phyloP scores from a whole-genome alignment of 2,113 vertebrate species.

The Notothenia rossii region DNA sequence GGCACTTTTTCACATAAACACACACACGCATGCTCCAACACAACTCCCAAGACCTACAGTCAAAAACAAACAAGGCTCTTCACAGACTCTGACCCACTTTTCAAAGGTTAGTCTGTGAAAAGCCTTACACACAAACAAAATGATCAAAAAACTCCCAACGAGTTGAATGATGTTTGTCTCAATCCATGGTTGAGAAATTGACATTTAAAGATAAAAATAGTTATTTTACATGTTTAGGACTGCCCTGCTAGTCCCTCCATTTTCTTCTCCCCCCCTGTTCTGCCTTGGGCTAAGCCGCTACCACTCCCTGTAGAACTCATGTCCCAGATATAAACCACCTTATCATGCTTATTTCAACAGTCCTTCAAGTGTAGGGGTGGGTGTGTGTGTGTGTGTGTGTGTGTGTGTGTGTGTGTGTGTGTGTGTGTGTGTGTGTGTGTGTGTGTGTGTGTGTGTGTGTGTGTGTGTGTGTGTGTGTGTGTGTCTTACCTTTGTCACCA shows the following conservation, averaged over 20 bases:
- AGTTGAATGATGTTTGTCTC: too few species aligned
- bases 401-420: slow-evolving; percentile 27
- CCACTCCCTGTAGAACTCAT: slow-evolving; percentile 38
- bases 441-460: slow-evolving; percentile 5
- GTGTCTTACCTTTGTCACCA: slow-evolving; percentile 93
- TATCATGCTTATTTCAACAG: slow-evolving; percentile 30
- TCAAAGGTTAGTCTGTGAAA: slow-evolving; percentile 14
- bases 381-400: slow-evolving; percentile 6
- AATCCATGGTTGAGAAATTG: too few species aligned
- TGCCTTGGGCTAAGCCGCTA: slow-evolving; percentile 7
- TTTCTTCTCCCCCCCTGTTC: background rate
- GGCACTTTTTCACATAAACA: slow-evolving; percentile 32
- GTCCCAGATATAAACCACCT: slow-evolving; percentile 50
- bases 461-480: slow-evolving; percentile 26
- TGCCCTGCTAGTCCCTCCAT: background rate
- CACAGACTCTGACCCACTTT: slow-evolving; percentile 32
- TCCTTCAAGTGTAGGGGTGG: background rate
- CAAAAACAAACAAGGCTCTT: slow-evolving; percentile 33
- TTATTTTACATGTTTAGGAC: background rate
- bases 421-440: slow-evolving; percentile 22
- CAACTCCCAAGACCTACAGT: slow-evolving; percentile 2
- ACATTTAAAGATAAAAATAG: background rate
- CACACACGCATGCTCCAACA: background rate
- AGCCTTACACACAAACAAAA: too few species aligned
- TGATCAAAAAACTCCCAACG: too few species aligned